Percentiles rank a stretch among this genome's conserved stretches.
Evolutionary conservation across 2,888 invertebrate species (phyloP).

Genomic region (Cosmia pyralina): DNA sequence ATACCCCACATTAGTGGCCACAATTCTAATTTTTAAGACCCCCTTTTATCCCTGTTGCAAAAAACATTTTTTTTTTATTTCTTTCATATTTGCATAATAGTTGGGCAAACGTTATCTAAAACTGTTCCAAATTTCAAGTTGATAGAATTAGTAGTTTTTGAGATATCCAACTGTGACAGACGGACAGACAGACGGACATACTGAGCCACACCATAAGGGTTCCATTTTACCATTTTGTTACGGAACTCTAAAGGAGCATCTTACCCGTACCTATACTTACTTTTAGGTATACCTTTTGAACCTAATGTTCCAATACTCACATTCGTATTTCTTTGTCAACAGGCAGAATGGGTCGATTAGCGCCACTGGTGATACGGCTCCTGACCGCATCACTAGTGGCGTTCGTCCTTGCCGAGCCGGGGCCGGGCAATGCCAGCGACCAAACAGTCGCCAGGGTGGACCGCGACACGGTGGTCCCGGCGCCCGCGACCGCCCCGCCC

Average conservation of each 20-base stretch:
- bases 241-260: not conserved
- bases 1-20: no score
- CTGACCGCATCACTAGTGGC: conserved; percentile 86
- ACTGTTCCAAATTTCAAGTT: no score
- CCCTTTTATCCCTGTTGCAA: no score
- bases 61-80: no score
- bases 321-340: conserved; percentile 59
- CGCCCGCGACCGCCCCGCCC: conserved; percentile 54
- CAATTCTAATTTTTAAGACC: no score
- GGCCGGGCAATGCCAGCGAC: conserved; percentile 70
- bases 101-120: no score
- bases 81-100: no score
- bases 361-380: conserved; percentile 87
- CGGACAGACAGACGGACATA: no score
- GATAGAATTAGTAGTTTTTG: no score
- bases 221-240: no score
- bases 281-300: not conserved
- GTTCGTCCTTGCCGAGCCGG: conserved; percentile 81
- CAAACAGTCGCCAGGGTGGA: conserved; percentile 57
- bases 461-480: conserved; percentile 57
- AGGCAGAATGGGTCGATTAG: conserved; percentile 82
- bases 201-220: no score
- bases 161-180: no score
- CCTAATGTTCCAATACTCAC: conserved; percentile 15
- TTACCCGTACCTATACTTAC: not conserved